phyloP scores from a whole-genome alignment of 2,888 invertebrate species.

The Hermodice carunculata region DNA sequence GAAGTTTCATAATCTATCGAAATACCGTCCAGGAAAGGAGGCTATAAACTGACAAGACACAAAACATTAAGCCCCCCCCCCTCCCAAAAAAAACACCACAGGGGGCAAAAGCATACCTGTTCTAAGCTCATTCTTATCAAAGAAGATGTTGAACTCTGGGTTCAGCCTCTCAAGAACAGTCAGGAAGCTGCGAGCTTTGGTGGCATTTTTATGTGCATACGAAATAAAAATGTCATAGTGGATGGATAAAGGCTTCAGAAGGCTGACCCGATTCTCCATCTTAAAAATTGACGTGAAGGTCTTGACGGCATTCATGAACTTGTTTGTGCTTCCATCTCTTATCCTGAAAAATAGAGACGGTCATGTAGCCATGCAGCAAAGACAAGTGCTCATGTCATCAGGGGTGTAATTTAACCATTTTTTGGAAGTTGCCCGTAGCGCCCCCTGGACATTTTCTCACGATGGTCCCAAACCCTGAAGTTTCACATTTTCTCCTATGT shows the following conservation, averaged over 20 bases:
- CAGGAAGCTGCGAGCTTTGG: conserved; percentile 46
- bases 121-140: conserved; percentile 58
- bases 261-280: not conserved
- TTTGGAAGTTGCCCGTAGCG: too few relatives aligned
- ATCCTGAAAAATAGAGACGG: not conserved
- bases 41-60: too few relatives aligned
- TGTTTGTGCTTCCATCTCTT: conserved; percentile 4
- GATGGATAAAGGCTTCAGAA: not conserved
- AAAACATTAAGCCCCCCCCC: too few relatives aligned
- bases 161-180: conserved; percentile 40
- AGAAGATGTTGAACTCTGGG: conserved; percentile 55
- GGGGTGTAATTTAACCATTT: too few relatives aligned
- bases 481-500: too few relatives aligned
- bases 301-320: not conserved
- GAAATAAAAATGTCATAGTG: conserved; percentile 63
- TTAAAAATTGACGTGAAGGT: not conserved
- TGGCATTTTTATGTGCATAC: conserved; percentile 54
- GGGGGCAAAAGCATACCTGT: conserved; percentile 53
- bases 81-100: too few relatives aligned
- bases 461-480: too few relatives aligned
- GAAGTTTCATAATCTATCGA: too few relatives aligned
- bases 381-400: too few relatives aligned
- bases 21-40: too few relatives aligned
- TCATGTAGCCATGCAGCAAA: too few relatives aligned
- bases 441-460: too few relatives aligned